Conservation (phyloP, 1,140 invertebrate species). For the Lethrus apterus region DNA sequence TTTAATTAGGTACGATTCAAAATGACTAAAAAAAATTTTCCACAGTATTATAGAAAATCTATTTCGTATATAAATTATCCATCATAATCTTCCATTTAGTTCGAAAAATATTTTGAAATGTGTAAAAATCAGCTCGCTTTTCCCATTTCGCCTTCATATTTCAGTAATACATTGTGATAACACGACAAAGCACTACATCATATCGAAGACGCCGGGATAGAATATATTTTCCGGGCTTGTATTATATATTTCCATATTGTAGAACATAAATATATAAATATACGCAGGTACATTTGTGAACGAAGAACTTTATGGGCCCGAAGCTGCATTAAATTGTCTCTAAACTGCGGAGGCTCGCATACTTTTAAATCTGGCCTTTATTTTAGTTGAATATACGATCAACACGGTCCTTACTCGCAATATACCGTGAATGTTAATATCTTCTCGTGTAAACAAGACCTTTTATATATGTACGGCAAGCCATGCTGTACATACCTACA, state of each 20-base stretch:
- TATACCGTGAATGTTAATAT: constrained; percentile 12
- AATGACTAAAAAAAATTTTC: too few relatives aligned
- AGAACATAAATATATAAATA: constrained; percentile 37
- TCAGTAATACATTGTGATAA: not conserved
- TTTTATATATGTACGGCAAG: too few relatives aligned
- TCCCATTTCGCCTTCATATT: too few relatives aligned
- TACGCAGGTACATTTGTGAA: constrained; percentile 30
- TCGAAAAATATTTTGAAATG: too few relatives aligned
- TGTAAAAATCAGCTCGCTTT: too few relatives aligned
- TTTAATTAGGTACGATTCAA: too few relatives aligned
- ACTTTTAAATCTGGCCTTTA: constrained; percentile 27
- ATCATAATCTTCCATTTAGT: too few relatives aligned
- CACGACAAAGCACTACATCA: constrained; percentile 7
- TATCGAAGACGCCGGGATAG: not conserved
- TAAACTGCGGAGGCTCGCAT: constrained; percentile 17
- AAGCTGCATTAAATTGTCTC: constrained; percentile 32
- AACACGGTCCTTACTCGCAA: constrained; percentile 10
- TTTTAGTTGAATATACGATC: constrained; percentile 29
- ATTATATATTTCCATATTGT: constrained; percentile 36
- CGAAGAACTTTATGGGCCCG: constrained; percentile 28
- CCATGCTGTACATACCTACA: too few relatives aligned
- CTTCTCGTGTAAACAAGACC: constrained; percentile 14
- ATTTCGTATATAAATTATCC: too few relatives aligned
- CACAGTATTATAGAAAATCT: too few relatives aligned
- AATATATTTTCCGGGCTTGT: constrained; percentile 27